Conservation (phyloP, 2,797 vertebrate genomes). For the Anabas testudineus region DNA sequence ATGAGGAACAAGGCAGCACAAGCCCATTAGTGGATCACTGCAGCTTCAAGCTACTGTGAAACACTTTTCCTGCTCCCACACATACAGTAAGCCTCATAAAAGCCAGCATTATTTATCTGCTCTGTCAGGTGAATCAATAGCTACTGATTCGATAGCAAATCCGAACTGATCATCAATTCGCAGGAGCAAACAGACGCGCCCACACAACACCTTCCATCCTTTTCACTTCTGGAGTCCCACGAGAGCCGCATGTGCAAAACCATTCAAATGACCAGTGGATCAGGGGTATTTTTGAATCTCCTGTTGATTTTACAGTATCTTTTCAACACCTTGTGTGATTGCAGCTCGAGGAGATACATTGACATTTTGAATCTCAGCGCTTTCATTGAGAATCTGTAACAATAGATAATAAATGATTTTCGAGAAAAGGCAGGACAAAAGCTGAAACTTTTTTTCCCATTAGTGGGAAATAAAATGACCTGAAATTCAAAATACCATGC, state of each 20-base stretch:
- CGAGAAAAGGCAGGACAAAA: constrained; percentile 25
- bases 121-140: constrained; percentile 81
- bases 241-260: constrained; percentile 2
- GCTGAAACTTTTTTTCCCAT: constrained; percentile 2
- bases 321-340: constrained; percentile 28
- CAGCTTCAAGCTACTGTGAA: constrained; percentile 63
- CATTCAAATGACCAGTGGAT: constrained; percentile 24
- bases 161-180: constrained; percentile 56
- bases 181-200: constrained; percentile 19
- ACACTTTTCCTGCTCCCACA: constrained; percentile 36
- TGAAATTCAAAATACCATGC: constrained; percentile 31
- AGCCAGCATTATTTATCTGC: constrained; percentile 73
- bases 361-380: constrained; percentile 39
- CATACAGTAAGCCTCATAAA: constrained; percentile 14
- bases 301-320: constrained; percentile 11
- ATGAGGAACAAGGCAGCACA: constrained; percentile 71
- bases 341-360: constrained; percentile 27
- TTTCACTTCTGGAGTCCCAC: constrained; percentile 6
- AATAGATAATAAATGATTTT: constrained; percentile 41
- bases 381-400: constrained; percentile 28
- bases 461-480: constrained; percentile 3
- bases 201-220: constrained; percentile 15
- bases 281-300: background rate
- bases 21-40: constrained; percentile 77
- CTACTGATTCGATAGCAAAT: constrained; percentile 75